Evolutionary conservation across 2,113 vertebrate genomes (phyloP), one percentile per base, ranked within the genome.

Genomic region (Cyprinodon variegatus): DNA sequence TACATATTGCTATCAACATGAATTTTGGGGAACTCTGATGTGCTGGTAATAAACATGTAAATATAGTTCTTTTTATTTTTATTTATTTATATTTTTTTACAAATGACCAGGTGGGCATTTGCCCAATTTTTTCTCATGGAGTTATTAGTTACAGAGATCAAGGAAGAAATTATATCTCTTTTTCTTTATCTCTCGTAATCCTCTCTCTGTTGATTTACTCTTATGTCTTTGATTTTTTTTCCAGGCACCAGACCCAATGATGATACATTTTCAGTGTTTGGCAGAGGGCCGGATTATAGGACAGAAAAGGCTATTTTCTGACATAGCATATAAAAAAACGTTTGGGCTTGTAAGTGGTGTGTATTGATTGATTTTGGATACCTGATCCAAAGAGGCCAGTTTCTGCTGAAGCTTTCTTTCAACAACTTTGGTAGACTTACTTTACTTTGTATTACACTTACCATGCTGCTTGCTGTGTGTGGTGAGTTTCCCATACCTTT

Each of bases 91-190:
- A 29, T 29, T 29, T 50, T 38, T 38, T 20, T 20, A 53, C 12
- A 63, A 37, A 78, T 0, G 22, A 57, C 67, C 61, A 80, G 13
- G 74, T 14, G 22, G 61, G 64, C 71, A 87, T 74, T 85, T 59
- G 45, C 64, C 61, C 67, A 68, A 63, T 74, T 65, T 48, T 66
- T n/a, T 74, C 53, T 82, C 83, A 76, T 82, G 70, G 71, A 76
- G 36, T 74, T 82, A 78, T 76, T 71, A 78, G 77, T 81, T 69
- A 74, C 78, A 68, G 61, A 65, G 80, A 84, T 86, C 65, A 37
- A 66, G 68, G 66, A 66, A 68, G 70, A 22, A 68, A 76, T 83
- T 77, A 29, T 77, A 71, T 80, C 70, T 81, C 76, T 11, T 39
- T 75, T 64, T 74, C 20, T 74, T 78, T 53, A 73, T 59, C 4